phyloP scores from a whole-genome alignment of 2,888 invertebrate species.

The Coecobrya sp. region DNA sequence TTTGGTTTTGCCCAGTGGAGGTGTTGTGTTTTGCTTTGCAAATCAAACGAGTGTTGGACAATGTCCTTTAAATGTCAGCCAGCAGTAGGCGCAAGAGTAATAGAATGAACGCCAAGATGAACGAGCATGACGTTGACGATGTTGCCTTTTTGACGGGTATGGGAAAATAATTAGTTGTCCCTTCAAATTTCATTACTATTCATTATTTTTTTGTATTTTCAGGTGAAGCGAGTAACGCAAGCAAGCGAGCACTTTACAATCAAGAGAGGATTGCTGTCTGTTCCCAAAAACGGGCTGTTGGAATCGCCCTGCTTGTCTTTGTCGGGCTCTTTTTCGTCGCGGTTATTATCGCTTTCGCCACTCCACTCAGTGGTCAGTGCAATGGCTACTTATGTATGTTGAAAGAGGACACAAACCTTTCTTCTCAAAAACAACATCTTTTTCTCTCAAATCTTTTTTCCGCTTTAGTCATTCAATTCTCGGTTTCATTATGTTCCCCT shows the following conservation, averaged over 20 bases:
- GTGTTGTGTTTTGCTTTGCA: too few relatives aligned
- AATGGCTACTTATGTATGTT: conserved; percentile 77
- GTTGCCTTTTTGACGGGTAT: conserved; percentile 96
- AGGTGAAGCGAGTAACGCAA: conserved; percentile 87
- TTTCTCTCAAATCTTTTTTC: conserved; percentile 66
- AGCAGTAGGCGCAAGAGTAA: conserved; percentile 74
- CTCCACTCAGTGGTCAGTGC: conserved; percentile 89
- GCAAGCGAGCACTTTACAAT: conserved; percentile 92
- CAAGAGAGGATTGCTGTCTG: conserved; percentile 95
- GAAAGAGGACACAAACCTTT: conserved; percentile 48
- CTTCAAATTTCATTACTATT: background rate
- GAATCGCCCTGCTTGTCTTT: conserved; percentile 93
- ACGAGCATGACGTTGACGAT: conserved; percentile 97
- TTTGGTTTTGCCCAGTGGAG: too few relatives aligned
- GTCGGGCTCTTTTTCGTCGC: conserved; percentile 94
- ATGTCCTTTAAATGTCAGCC: conserved; percentile 83
- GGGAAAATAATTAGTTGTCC: conserved; percentile 57
- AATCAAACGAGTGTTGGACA: conserved; percentile 54
- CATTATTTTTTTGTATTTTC: background rate
- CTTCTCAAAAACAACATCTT: conserved; percentile 20
- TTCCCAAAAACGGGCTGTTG: conserved; percentile 94
- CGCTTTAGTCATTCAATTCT: conserved; percentile 47
- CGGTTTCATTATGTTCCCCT: background rate
- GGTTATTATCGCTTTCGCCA: conserved; percentile 96
- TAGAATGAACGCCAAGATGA: conserved; percentile 89